phyloP scores from a whole-genome alignment of 2,888 invertebrate species.

The Andrena chrysosceles region DNA sequence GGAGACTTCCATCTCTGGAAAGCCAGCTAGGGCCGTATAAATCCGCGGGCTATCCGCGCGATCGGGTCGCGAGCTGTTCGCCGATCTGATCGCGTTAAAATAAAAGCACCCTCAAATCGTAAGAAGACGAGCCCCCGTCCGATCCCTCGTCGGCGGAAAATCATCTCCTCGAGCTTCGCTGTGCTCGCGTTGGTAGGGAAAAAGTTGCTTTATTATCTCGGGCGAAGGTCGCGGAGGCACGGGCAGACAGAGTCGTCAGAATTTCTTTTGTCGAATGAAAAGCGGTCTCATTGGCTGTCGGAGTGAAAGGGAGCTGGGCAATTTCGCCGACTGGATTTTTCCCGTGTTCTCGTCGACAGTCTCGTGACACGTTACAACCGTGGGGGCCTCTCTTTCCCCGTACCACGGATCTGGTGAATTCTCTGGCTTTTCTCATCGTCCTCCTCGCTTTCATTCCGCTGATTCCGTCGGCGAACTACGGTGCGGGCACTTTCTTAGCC shows the following conservation, averaged over 20 bases:
- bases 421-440: conserved; percentile 29
- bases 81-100: conserved; percentile 6
- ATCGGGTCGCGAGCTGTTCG: not conserved
- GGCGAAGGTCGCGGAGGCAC: conserved; percentile 19
- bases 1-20: conserved; percentile 11
- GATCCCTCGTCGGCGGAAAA: not conserved
- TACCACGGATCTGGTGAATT: conserved; percentile 11
- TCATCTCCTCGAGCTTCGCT: conserved; percentile 18
- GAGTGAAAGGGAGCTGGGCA: conserved; percentile 41
- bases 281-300: conserved; percentile 34
- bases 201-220: conserved; percentile 39
- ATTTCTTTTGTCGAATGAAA: conserved; percentile 47
- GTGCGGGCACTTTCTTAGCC: conserved; percentile 16
- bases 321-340: conserved; percentile 46
- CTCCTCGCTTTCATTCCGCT: conserved; percentile 30
- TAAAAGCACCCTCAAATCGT: not conserved
- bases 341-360: conserved; percentile 31
- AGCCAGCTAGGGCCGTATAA: conserved; percentile 3
- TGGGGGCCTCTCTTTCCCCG: not conserved
- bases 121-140: not conserved
- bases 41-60: not conserved
- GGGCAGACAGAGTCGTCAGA: not conserved
- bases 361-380: conserved; percentile 35
- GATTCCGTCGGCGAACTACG: conserved; percentile 10
- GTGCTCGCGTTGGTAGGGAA: not conserved